Base-by-base conservation (phyloP, 2,797 vertebrate genomes). In the Tapirus indicus region DNA sequence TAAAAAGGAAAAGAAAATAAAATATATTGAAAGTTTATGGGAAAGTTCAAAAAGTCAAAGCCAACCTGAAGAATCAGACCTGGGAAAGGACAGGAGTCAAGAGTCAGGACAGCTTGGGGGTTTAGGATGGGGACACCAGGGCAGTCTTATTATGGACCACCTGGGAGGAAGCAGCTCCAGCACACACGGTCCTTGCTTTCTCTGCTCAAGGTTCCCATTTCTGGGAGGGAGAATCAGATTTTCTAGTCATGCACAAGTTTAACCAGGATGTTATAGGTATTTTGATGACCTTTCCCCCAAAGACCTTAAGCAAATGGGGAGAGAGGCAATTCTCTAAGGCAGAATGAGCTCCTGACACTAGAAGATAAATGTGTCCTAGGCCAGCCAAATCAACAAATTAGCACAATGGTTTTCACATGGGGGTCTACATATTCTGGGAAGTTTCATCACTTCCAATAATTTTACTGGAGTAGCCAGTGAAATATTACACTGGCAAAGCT, bases 251-350 rank as follows among this genome's bases (percentile, higher is more conserved):
- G 27, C 10, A 54, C 11, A 78, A 44, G 6, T 88, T 71, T 75
- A 66, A 64, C 25, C 7, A 66, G 14, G 58, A 58, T 29, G 9
- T 2, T 47, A 2, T 32, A 62, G 17, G 23, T 4, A 71, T 56
- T 77, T 80, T n/a, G 6, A 44, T 74, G 0, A 4, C 20, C 9
- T 78, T 97, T 72, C 62, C 29, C 9, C 17, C 20, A 54, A 56
- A 84, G 25, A 68, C 29, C 21, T 17, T 66, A 64, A 68, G 1
- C 56, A 79, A 78, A 9, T 35, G 3, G 9, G 41, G 18, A 86
- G 29, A 44, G 29, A 92, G 35, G 17, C 91, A 84, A 10, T 91
- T 88, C 58, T 93, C 18, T 52, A 95, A 77, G 13, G n/a, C 54
- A 62, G 7, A 78, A 52, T 17, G 49, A 94, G 60, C 3, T 66